Conservation (phyloP, 2,888 invertebrate genomes). For the Buathra laborator region DNA sequence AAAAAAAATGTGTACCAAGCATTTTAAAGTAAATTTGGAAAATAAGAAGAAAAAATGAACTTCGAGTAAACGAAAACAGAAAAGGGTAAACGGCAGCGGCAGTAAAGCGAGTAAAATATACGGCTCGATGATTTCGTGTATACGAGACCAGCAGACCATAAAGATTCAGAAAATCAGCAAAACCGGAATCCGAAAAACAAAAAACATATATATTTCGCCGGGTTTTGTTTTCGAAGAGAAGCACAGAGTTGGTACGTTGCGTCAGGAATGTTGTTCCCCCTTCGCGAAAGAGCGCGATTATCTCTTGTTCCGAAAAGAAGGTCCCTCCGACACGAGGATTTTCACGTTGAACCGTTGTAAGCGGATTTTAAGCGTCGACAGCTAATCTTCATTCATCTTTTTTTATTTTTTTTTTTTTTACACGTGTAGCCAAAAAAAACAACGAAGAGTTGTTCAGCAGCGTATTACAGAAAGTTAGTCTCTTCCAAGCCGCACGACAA, state of each 20-base stretch:
- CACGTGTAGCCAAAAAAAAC: neutral
- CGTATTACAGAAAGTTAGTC: slow-evolving; percentile 26
- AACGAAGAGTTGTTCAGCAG: neutral
- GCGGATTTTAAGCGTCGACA: slow-evolving; percentile 21
- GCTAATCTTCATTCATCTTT: slow-evolving; percentile 6
- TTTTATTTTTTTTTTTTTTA: neutral
- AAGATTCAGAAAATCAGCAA: neutral
- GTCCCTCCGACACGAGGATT: slow-evolving; percentile 17
- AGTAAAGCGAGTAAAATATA: neutral
- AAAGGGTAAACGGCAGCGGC: neutral
- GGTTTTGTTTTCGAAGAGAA: neutral
- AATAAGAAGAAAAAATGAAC: neutral
- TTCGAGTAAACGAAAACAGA: neutral
- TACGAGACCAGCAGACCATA: neutral
- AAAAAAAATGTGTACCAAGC: neutral
- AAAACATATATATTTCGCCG: neutral
- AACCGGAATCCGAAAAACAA: slow-evolving; percentile 2
- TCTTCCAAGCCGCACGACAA: slow-evolving; percentile 11
- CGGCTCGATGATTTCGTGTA: neutral
- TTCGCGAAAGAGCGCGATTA: slow-evolving; percentile 6
- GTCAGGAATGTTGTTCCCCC: neutral
- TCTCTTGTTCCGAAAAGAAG: slow-evolving; percentile 16
- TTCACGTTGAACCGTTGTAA: slow-evolving; percentile 8
- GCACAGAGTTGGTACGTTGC: neutral
- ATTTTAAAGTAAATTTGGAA: neutral